Evolutionary conservation across 2,113 vertebrate species (phyloP).

Genomic region (Rhinolophus sinicus): DNA sequence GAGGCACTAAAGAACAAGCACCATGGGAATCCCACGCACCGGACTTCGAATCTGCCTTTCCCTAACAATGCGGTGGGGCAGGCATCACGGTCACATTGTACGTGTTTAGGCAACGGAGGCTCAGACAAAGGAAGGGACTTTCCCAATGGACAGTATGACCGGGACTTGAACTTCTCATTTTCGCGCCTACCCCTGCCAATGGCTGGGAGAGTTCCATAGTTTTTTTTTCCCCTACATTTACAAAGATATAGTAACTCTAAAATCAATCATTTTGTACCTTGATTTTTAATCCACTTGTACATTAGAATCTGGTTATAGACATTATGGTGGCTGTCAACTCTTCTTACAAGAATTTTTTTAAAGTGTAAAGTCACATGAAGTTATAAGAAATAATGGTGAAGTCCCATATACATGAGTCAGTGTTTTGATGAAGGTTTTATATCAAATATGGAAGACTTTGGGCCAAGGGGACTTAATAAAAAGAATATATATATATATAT

Average conservation of each 20-base stretch:
- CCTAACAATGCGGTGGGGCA: background rate
- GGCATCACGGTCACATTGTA: background rate
- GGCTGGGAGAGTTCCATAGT: background rate
- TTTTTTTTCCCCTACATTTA: background rate
- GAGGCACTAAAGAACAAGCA: background rate
- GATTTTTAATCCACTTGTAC: background rate
- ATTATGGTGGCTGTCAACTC: background rate
- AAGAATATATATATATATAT: background rate
- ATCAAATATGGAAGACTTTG: background rate
- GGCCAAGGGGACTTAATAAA: background rate
- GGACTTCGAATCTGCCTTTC: background rate
- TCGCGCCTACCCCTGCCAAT: background rate
- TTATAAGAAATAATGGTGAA: background rate
- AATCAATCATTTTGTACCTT: background rate
- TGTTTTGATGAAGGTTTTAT: background rate
- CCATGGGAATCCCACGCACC: background rate
- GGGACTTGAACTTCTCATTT: background rate
- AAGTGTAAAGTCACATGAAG: background rate
- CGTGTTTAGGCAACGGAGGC: background rate
- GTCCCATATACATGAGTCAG: background rate
- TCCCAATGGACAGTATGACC: background rate
- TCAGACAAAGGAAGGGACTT: background rate
- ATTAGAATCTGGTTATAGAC: background rate
- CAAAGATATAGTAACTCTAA: background rate
- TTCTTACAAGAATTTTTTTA: background rate